Evolutionary conservation across 2,888 invertebrate species (phyloP).

Genomic region (Stegana nigrithorax): DNA sequence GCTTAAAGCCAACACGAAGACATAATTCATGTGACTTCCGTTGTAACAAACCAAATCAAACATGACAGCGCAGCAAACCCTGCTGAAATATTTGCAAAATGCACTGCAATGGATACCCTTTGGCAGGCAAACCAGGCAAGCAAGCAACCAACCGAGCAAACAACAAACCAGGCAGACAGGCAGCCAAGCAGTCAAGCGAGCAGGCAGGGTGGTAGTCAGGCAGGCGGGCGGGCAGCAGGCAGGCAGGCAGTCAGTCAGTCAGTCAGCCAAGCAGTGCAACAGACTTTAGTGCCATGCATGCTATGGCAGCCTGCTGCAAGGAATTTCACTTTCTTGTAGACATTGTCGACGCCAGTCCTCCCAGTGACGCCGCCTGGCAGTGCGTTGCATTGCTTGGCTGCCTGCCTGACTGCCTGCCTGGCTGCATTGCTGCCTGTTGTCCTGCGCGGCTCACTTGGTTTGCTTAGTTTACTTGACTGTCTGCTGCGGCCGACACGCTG

Average conservation of each 20-base stretch:
- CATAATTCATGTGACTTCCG: constrained; percentile 47
- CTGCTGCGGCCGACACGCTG: too few species aligned
- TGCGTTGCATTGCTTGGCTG: background rate
- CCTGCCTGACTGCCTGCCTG: background rate
- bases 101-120: background rate
- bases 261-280: too few species aligned
- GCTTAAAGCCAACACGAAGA: constrained; percentile 35
- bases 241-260: too few species aligned
- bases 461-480: too few species aligned
- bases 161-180: background rate
- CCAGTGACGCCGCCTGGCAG: background rate
- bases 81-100: constrained; percentile 40
- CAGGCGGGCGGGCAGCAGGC: too few species aligned
- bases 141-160: background rate
- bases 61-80: constrained; percentile 33
- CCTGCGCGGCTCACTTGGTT: constrained; percentile 49
- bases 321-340: constrained; percentile 18
- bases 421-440: background rate
- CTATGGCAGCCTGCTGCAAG: background rate
- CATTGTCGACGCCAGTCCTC: background rate
- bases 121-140: too few species aligned
- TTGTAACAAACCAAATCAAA: constrained; percentile 38
- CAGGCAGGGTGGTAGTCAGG: background rate
- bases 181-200: background rate
- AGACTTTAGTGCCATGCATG: too few species aligned